Conservation (phyloP, 2,888 invertebrate species). For the Periphyllus acericola region DNA sequence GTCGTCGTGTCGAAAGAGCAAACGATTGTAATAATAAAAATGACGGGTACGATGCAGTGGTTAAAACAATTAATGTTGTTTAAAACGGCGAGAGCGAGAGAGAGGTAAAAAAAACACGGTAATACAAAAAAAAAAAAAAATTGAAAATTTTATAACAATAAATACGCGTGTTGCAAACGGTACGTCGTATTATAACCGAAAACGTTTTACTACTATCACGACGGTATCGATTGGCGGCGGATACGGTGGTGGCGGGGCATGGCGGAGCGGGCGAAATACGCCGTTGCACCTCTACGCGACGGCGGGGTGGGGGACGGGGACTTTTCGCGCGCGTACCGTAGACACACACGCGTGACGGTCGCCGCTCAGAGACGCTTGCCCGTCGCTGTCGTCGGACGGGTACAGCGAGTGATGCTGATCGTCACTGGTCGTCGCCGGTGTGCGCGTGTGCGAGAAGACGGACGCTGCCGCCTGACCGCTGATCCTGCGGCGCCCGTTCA, state of each 20-base stretch:
- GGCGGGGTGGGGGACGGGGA: conserved; percentile 20
- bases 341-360: conserved; percentile 16
- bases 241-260: conserved; percentile 15
- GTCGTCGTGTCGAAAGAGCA: neutral
- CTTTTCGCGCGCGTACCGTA: conserved; percentile 51
- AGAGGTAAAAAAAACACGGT: neutral
- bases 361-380: neutral
- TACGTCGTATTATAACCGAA: conserved; percentile 54
- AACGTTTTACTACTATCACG: conserved; percentile 53
- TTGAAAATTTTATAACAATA: neutral
- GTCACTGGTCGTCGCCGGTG: no score
- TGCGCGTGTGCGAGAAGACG: neutral
- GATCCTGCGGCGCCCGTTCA: neutral
- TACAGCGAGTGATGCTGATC: neutral
- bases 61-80: no score
- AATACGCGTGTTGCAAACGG: conserved; percentile 3
- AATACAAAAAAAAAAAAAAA: neutral
- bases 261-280: conserved; percentile 35
- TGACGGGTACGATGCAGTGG: neutral
- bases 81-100: neutral
- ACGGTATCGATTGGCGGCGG: conserved; percentile 43
- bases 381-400: neutral
- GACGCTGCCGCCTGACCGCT: neutral
- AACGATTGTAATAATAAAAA: neutral
- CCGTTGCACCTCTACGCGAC: neutral